These are phyloP conservation scores for Botia kubotai DNA, from an alignment of 2,797 vertebrate species.

Conservation along the genomic window DNA sequence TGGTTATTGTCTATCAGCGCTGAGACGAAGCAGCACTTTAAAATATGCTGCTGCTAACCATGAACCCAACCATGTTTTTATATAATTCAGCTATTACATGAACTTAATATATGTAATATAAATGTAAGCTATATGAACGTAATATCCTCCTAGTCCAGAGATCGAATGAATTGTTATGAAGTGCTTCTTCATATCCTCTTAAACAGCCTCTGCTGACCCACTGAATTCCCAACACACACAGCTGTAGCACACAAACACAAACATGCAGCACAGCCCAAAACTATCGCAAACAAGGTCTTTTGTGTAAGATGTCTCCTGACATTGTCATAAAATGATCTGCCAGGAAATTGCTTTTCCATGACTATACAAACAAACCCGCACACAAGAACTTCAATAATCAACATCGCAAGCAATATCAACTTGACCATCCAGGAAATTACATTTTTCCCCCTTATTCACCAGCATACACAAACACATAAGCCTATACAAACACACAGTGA, in stretches of 20 bases:
- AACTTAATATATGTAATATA: conserved; percentile 60
- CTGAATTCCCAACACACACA: neutral
- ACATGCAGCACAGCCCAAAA: neutral
- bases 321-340: neutral
- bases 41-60: conserved; percentile 2
- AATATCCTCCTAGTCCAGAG: conserved; percentile 44
- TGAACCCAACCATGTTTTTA: conserved; percentile 23
- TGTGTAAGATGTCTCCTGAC: conserved; percentile 1
- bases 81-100: conserved; percentile 18
- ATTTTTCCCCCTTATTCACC: conserved; percentile 36
- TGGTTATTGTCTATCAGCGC: neutral
- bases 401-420: conserved; percentile 57
- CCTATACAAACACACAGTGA: neutral
- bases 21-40: conserved; percentile 17
- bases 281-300: neutral
- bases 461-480: conserved; percentile 34
- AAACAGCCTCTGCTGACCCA: conserved; percentile 30
- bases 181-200: conserved; percentile 64
- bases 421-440: conserved; percentile 67
- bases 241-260: conserved; percentile 6
- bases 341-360: conserved; percentile 30
- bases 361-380: conserved; percentile 13
- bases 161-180: too few relatives aligned
- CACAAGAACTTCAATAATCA: conserved; percentile 43
- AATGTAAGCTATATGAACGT: too few relatives aligned